phyloP scores from a whole-genome alignment of 2,113 vertebrate species.

The Steatornis caripensis region DNA sequence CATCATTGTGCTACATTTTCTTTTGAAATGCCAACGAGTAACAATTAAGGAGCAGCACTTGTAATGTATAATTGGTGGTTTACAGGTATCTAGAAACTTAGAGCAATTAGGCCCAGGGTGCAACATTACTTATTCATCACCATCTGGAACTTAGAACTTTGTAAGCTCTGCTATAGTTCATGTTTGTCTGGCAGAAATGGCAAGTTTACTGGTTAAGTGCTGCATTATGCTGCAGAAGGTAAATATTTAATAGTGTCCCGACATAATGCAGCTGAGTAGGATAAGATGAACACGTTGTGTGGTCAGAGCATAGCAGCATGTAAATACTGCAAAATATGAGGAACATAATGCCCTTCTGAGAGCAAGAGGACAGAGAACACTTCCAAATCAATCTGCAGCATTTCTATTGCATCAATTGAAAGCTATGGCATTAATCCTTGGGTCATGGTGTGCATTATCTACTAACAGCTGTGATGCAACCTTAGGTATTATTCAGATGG shows the following conservation, averaged over 20 bases:
- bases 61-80: conserved; percentile 64
- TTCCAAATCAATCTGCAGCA: neutral
- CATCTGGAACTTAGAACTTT: conserved; percentile 59
- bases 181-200: conserved; percentile 58
- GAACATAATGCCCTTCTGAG: neutral
- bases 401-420: neutral
- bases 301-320: neutral
- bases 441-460: neutral
- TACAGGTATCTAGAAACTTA: conserved; percentile 60
- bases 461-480: neutral
- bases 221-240: conserved; percentile 56
- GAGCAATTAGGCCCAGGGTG: conserved; percentile 52
- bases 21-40: conserved; percentile 54
- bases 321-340: neutral
- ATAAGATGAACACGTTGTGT: neutral
- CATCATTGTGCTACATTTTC: conserved; percentile 46
- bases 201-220: conserved; percentile 25
- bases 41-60: conserved; percentile 58
- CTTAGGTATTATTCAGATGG: neutral
- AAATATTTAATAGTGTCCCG: conserved; percentile 62
- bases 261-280: conserved; percentile 11
- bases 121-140: conserved; percentile 61
- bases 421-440: neutral
- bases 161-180: conserved; percentile 26
- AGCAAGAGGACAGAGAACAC: neutral